phyloP scores from a whole-genome alignment of 2,797 vertebrate species.

The Nasua narica region DNA sequence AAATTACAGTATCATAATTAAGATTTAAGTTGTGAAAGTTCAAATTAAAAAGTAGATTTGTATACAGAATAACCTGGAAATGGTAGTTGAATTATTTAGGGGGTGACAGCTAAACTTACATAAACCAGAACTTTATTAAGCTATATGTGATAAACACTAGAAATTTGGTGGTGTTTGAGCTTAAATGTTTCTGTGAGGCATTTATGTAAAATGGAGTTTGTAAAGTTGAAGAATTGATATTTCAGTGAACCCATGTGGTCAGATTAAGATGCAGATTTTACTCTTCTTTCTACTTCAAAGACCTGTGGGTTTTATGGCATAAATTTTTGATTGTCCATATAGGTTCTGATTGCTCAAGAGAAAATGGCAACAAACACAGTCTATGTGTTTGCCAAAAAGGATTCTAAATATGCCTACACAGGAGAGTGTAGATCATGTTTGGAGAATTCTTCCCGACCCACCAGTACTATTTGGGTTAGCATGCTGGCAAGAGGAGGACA shows the following conservation, averaged over 20 bases:
- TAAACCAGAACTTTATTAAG: not conserved
- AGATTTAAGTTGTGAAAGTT: not conserved
- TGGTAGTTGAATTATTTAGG: not conserved
- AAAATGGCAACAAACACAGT: constrained; percentile 99
- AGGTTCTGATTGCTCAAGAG: constrained; percentile 99
- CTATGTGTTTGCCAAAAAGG: constrained; percentile 99
- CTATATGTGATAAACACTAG: not conserved
- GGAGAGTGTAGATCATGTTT: constrained; percentile 97
- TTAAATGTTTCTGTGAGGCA: not conserved
- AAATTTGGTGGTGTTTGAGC: not conserved
- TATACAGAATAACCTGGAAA: not conserved
- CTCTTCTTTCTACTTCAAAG: not conserved
- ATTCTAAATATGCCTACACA: constrained; percentile 98
- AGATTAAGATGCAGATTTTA: constrained; percentile 1
- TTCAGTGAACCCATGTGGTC: not conserved
- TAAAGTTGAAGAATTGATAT: not conserved
- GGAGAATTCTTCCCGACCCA: constrained; percentile 98
- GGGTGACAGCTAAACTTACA: not conserved
- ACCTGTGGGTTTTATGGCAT: not conserved
- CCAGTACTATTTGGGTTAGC: constrained; percentile 99
- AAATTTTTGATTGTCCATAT: constrained; percentile 39
- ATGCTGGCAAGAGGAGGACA: constrained; percentile 99
- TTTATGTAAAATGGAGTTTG: constrained; percentile 12
- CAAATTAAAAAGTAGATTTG: not conserved
- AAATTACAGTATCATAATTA: not conserved